These are phyloP conservation scores for Prionace glauca DNA, from an alignment of 2,797 vertebrate genomes.

Conservation along the genomic window DNA sequence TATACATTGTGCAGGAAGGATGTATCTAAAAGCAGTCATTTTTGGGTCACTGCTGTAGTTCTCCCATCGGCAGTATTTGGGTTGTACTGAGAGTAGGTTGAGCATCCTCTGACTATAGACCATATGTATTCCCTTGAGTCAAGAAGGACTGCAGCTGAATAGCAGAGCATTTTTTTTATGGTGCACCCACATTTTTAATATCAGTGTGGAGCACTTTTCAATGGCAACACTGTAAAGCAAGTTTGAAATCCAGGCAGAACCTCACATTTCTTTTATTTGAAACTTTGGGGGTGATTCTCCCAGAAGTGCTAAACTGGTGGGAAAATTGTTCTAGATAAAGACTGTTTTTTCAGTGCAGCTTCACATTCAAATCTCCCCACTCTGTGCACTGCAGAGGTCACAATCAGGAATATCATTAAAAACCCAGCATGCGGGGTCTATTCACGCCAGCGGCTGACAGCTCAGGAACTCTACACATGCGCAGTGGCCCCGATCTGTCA, in stretches of 20 bases:
- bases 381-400: too few relatives aligned
- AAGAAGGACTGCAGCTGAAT: neutral
- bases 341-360: too few relatives aligned
- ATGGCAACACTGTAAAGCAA: neutral
- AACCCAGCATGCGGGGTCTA: too few relatives aligned
- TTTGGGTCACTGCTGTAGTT: neutral
- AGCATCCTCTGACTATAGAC: neutral
- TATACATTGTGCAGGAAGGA: too few relatives aligned
- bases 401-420: too few relatives aligned
- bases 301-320: too few relatives aligned
- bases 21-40: neutral
- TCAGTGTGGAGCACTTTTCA: neutral
- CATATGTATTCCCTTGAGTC: neutral
- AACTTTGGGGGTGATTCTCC: neutral
- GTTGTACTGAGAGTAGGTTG: neutral
- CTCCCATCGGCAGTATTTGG: neutral
- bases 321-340: too few relatives aligned
- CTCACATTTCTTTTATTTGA: neutral
- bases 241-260: neutral
- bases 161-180: neutral
- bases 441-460: too few relatives aligned
- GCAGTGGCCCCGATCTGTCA: too few relatives aligned
- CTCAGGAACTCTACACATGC: too few relatives aligned
- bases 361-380: too few relatives aligned
- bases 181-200: neutral